These are phyloP conservation scores for Gopherus flavomarginatus DNA, from an alignment of 2,113 vertebrate species.

Conservation along the genomic window DNA sequence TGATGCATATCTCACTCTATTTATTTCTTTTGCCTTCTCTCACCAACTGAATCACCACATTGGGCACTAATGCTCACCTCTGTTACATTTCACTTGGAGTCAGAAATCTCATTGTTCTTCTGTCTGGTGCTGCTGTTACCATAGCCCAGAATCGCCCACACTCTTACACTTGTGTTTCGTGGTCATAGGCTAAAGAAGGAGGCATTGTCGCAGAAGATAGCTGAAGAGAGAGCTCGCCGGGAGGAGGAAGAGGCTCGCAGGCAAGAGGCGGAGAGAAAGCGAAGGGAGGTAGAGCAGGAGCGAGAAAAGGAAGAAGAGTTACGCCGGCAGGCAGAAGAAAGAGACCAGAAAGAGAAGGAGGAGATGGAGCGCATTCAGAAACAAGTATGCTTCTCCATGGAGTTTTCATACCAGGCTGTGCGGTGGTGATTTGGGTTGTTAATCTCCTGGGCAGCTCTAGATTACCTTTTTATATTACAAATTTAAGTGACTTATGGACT, in stretches of 20 bases:
- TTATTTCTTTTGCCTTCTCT: neutral
- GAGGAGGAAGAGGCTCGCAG: conserved; percentile 88
- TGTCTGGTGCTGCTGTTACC: neutral
- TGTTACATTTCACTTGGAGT: neutral
- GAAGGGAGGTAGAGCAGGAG: conserved; percentile 80
- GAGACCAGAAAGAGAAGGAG: conserved; percentile 82
- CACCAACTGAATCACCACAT: neutral
- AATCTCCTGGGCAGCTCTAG: neutral
- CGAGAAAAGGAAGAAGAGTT: conserved; percentile 75
- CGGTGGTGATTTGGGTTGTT: neutral
- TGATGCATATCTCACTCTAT: neutral
- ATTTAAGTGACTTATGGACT: neutral
- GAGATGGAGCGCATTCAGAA: conserved; percentile 86
- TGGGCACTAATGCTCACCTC: rapidly evolving
- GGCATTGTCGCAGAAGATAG: conserved; percentile 88
- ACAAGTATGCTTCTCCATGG: conserved; percentile 80
- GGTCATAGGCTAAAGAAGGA: conserved; percentile 86
- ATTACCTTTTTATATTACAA: neutral
- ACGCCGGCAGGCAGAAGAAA: conserved; percentile 75
- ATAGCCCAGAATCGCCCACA: neutral
- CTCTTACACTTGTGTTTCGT: neutral
- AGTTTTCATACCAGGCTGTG: neutral
- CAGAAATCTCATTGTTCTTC: neutral
- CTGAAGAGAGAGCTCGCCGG: conserved; percentile 85
- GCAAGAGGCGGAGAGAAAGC: conserved; percentile 81